phyloP scores from a whole-genome alignment of 2,888 invertebrate genomes.

The Palloptera scutellata region DNA sequence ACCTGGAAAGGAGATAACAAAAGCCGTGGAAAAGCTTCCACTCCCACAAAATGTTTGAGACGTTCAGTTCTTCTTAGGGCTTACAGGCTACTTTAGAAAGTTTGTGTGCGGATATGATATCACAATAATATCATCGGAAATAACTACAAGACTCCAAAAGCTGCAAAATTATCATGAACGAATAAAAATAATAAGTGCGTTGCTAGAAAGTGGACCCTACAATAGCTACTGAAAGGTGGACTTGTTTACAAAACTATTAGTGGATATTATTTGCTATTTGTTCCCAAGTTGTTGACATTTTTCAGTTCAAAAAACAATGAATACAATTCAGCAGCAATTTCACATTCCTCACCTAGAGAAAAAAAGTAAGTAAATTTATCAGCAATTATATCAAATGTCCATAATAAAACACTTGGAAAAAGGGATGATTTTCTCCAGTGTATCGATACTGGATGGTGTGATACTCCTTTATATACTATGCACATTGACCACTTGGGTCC shows the following conservation, averaged over 20 bases:
- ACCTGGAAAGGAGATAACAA: slow-evolving; percentile 28
- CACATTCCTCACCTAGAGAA: slow-evolving; percentile 34
- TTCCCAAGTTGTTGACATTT: neutral
- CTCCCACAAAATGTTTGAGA: slow-evolving; percentile 28
- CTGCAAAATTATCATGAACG: too few species aligned
- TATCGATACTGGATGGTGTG: slow-evolving; percentile 35
- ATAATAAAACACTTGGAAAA: slow-evolving; percentile 33
- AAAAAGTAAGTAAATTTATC: slow-evolving; percentile 26
- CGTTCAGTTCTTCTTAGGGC: slow-evolving; percentile 30
- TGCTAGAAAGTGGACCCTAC: too few species aligned
- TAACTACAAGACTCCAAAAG: too few species aligned
- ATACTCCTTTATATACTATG: slow-evolving; percentile 25
- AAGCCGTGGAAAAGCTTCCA: slow-evolving; percentile 27
- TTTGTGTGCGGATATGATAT: slow-evolving; percentile 27
- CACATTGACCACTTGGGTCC: slow-evolving; percentile 34
- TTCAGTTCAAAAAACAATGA: slow-evolving; percentile 18
- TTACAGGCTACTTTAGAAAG: slow-evolving; percentile 34
- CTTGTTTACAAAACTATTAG: too few species aligned
- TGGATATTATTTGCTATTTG: too few species aligned
- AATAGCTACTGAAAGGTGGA: too few species aligned
- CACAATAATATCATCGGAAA: too few species aligned
- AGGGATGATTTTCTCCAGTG: slow-evolving; percentile 25
- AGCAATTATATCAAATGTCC: slow-evolving; percentile 31
- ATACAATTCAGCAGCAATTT: slow-evolving; percentile 26
- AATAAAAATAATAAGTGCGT: too few species aligned